These are phyloP conservation scores for Vombatus ursinus DNA, from an alignment of 2,113 vertebrate genomes.

Conservation along the genomic window DNA sequence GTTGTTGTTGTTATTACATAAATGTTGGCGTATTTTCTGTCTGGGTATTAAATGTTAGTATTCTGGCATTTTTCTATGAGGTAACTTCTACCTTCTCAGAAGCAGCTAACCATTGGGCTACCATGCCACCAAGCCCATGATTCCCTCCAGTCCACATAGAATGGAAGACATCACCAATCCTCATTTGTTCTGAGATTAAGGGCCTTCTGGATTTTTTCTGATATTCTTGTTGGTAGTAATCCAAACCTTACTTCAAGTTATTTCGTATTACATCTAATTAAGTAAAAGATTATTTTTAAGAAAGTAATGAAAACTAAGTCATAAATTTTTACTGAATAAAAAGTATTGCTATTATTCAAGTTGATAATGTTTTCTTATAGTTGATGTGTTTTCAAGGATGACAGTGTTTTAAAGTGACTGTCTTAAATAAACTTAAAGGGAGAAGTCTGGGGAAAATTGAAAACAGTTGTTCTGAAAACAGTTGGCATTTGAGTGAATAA, in stretches of 20 bases:
- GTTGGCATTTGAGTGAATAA: conserved; percentile 64
- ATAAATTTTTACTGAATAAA: conserved; percentile 17
- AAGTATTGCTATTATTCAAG: conserved; percentile 47
- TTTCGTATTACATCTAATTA: conserved; percentile 65
- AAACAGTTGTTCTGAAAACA: conserved; percentile 64
- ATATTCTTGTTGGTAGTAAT: conserved; percentile 56
- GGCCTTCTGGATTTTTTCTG: conserved; percentile 37
- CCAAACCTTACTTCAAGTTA: conserved; percentile 65
- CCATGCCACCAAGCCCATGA: background rate
- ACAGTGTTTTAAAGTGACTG: conserved; percentile 14
- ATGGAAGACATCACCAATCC: conserved; percentile 8
- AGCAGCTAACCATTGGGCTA: background rate
- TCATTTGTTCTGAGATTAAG: conserved; percentile 31
- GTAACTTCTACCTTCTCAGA: background rate
- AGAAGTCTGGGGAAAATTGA: conserved; percentile 52
- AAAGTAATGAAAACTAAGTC: conserved; percentile 1
- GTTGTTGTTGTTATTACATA: conserved; percentile 19
- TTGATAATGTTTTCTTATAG: conserved; percentile 50
- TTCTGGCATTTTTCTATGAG: background rate
- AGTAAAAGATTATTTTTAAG: conserved; percentile 44
- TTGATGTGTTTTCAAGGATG: conserved; percentile 25
- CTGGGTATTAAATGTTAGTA: background rate
- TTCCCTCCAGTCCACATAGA: background rate
- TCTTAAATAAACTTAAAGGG: conserved; percentile 62
- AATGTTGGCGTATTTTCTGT: conserved; percentile 41